A percentile compares a stretch with the other conserved stretches of the same genome.
phyloP scores from a whole-genome alignment of 1,140 invertebrate genomes.

The Platorchestia sp. region DNA sequence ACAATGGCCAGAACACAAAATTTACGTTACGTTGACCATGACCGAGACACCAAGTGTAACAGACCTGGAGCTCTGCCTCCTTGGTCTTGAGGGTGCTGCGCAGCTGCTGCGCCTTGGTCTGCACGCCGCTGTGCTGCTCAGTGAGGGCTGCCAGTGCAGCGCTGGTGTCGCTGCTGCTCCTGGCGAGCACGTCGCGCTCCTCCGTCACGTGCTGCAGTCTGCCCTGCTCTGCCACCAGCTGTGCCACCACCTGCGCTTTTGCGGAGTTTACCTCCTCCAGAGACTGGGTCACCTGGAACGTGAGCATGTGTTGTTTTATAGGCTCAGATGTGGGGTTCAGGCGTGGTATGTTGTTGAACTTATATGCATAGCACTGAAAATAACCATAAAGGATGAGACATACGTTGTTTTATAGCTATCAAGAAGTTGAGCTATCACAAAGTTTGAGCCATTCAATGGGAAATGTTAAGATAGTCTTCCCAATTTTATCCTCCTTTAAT shows the following conservation, averaged over 20 bases:
- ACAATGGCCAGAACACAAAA: background rate
- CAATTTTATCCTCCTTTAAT: too few relatives aligned
- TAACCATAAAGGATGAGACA: too few relatives aligned
- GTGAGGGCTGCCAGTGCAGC: constrained; percentile 39
- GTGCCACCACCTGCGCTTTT: constrained; percentile 52
- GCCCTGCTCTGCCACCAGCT: constrained; percentile 51
- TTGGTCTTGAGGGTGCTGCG: constrained; percentile 60
- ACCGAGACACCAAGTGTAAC: background rate
- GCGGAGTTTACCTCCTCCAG: constrained; percentile 59
- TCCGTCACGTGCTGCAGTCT: constrained; percentile 58
- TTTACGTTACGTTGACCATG: background rate
- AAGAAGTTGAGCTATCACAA: too few relatives aligned
- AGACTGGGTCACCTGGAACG: constrained; percentile 62
- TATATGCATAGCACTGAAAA: too few relatives aligned
- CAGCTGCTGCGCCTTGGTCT: constrained; percentile 55
- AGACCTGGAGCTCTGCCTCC: constrained; percentile 62
- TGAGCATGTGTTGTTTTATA: too few relatives aligned
- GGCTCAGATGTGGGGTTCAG: too few relatives aligned
- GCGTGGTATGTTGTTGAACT: too few relatives aligned
- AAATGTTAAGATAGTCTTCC: too few relatives aligned
- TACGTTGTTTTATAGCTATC: too few relatives aligned
- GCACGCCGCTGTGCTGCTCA: constrained; percentile 50
- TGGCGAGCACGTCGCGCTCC: constrained; percentile 53
- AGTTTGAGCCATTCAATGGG: too few relatives aligned
- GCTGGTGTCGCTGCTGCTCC: constrained; percentile 37